Base-by-base conservation (phyloP, 2,888 invertebrate genomes). In the Drosophila anceps region DNA sequence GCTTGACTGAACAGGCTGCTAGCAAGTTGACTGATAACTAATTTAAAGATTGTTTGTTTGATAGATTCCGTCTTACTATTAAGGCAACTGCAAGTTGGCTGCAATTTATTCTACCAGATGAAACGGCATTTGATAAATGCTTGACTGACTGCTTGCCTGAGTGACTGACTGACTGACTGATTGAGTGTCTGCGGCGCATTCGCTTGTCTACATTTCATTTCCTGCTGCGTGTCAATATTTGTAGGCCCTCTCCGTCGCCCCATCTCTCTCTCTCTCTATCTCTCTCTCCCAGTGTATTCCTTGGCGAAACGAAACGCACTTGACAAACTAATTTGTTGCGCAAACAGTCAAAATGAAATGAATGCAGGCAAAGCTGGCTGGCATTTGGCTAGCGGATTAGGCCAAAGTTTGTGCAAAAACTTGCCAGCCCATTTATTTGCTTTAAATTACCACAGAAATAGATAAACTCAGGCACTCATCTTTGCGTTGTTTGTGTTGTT, bases 381-480 rank as follows among this genome's bases (percentile, higher is more conserved):
- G 69, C 69, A 69, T 73, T 73, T 76, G 61, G 67, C 66, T 48
- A 39, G 39, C 66, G 67, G 76, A 79, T 79, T 79, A 76, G 79
- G 67, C 73, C 78, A 76, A 73, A 72, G 53, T 50, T 73, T 76
- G 61, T 53, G 71, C 80, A 69, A 67, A 76, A 78, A 75, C 63
- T 76, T 76, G 69, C 68, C 61, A 73, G 76, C 69, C 74, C 53
- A 39, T 79, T 81, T 90, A 88, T 90, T 90, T 90, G 90, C 79
- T 90, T 91, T 91, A 90, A 90, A 90, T 90, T 90, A 90, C 89
- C 91, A 76, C 91, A 87, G 90, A 91, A 91, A 90, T 91, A 90
- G 84, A 88, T 84, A 90, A 80, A 83, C 29, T 20, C 44, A 2
- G 58, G 44, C 61, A 24, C 66, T 67, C 48, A 55, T 67, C 67